Evolutionary conservation across 1,140 invertebrate genomes (phyloP).

Genomic region (Camponotus vicinus): DNA sequence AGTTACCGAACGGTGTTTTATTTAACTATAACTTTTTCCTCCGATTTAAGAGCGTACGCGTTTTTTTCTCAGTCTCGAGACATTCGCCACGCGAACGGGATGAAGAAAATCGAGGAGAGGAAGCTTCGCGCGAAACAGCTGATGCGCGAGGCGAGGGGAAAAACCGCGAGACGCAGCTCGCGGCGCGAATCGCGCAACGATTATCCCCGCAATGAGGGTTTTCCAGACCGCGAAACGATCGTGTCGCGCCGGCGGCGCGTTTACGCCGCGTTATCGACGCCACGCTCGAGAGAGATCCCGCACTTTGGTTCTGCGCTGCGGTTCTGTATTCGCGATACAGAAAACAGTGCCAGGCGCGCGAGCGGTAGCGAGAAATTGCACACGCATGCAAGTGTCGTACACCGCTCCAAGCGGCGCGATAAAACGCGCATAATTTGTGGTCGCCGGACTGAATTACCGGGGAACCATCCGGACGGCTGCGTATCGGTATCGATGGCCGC

Average conservation of each 20-base stretch:
- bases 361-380: slow-evolving; percentile 52
- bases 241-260: slow-evolving; percentile 36
- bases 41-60: slow-evolving; percentile 55
- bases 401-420: slow-evolving; percentile 50
- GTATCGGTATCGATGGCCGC: slow-evolving; percentile 64
- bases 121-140: background rate
- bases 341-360: slow-evolving; percentile 25
- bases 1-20: slow-evolving; percentile 27
- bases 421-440: slow-evolving; percentile 69
- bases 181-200: slow-evolving; percentile 41
- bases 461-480: slow-evolving; percentile 55
- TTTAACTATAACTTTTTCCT: slow-evolving; percentile 53
- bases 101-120: background rate
- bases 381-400: slow-evolving; percentile 16
- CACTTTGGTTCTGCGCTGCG: background rate
- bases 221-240: slow-evolving; percentile 50
- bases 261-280: slow-evolving; percentile 8
- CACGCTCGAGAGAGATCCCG: background rate
- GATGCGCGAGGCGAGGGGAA: background rate
- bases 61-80: slow-evolving; percentile 35
- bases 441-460: slow-evolving; percentile 61
- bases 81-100: slow-evolving; percentile 23
- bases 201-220: slow-evolving; percentile 40
- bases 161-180: slow-evolving; percentile 24
- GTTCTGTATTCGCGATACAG: background rate